Base-by-base conservation (phyloP, 53 echinoderm and acorn worm species). In the Zoroaster sp. region DNA sequence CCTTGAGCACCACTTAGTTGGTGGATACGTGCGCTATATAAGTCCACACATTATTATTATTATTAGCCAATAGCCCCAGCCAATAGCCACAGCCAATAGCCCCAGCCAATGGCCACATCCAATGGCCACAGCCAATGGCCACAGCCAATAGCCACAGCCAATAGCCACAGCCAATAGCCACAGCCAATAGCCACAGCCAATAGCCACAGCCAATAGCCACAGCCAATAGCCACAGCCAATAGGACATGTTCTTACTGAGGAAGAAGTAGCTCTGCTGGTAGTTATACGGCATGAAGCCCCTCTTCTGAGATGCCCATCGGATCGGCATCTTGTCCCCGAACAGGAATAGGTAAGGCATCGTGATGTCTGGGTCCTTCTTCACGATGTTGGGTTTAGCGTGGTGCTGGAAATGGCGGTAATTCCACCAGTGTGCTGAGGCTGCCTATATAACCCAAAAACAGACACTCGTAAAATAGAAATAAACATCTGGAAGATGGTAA, bases 331-430 rank as follows among this genome's bases (percentile, higher is more conserved):
- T 97, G 40, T 97, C 98, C 66, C 98, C 98, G 11, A 97, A 89
- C 0, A 97, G 92, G 91, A 97, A 97, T 40, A 97, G 91, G 34
- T 90, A 88, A 0, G 93, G 93, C 85, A 95, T 91, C 31, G 89
- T 70, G 21, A 97, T 94, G 91, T 97, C 95, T 1, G 95, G 98
- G 65, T 95, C 95, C 75, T 92, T 95, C 47, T 74, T 89, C 41
- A 95, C 89, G 53, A 95, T 80, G 83, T 95, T 95, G 35, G 98
- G 98, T 68, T 97, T 97, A 55, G 98, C 95, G 71, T 97, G 98
- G 69, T 95, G 95, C 79, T 95, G 95, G 69, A 90, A 95, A 40
- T 97, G 98, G 46, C 93, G 94, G 87, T 95, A 93, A 47, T 95
- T 97, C 98, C 98, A 97, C 98, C 98, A 97, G 28, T 93, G 78